Evolutionary conservation across 2,888 invertebrate genomes (phyloP).

Genomic region (Cosmia pyralina): DNA sequence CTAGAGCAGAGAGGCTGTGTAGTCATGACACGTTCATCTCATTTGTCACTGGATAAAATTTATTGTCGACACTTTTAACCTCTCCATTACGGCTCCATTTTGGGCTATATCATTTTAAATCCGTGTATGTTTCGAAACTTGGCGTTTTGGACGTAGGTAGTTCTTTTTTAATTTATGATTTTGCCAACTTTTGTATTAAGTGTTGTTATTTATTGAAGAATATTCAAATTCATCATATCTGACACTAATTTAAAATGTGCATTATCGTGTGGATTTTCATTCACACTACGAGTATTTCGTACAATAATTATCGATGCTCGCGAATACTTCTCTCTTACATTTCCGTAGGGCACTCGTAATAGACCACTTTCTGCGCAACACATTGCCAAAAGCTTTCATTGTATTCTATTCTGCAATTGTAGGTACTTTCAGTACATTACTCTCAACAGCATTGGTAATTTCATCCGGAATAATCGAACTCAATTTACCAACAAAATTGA

Average conservation of each 20-base stretch:
- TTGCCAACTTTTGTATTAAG: neutral
- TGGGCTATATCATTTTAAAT: slow-evolving; percentile 48
- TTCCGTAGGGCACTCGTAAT: slow-evolving; percentile 23
- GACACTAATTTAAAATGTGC: neutral
- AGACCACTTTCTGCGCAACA: neutral
- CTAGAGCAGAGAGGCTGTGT: slow-evolving; percentile 53
- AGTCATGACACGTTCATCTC: slow-evolving; percentile 75
- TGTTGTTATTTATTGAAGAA: neutral
- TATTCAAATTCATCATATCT: neutral
- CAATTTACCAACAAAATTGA: slow-evolving; percentile 61
- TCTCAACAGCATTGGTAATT: slow-evolving; percentile 38
- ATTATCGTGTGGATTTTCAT: neutral
- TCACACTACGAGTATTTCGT: neutral
- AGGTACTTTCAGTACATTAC: slow-evolving; percentile 36
- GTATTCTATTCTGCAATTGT: slow-evolving; percentile 22
- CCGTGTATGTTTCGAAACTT: slow-evolving; percentile 32
- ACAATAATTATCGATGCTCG: neutral
- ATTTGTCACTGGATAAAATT: slow-evolving; percentile 75
- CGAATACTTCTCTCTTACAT: neutral
- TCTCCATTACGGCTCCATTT: slow-evolving; percentile 59
- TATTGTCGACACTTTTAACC: slow-evolving; percentile 64
- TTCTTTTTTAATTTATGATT: slow-evolving; percentile 16
- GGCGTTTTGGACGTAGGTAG: slow-evolving; percentile 3
- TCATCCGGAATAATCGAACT: slow-evolving; percentile 31
- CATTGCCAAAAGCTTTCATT: slow-evolving; percentile 8